Percentiles rank a stretch among this genome's conserved stretches.
phyloP scores from a whole-genome alignment of 1,140 invertebrate genomes.

The Pogonognathellus flavescens region DNA sequence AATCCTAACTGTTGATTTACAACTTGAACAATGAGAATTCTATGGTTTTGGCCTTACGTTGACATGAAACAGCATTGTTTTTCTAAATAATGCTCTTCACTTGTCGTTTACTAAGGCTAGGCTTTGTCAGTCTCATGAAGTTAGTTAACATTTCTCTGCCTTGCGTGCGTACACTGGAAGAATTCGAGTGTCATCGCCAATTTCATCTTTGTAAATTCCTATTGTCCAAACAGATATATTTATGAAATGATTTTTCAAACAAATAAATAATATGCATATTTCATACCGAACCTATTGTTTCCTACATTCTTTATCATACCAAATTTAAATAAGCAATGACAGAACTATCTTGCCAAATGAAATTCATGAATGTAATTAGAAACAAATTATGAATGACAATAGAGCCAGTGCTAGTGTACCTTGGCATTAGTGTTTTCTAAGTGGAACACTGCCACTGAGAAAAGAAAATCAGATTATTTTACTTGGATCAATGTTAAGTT shows the following conservation, averaged over 20 bases:
- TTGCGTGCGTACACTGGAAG: conserved; percentile 33
- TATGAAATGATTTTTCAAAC: neutral
- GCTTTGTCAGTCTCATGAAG: neutral
- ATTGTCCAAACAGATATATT: neutral
- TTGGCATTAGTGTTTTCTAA: no score
- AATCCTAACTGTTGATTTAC: conserved; percentile 31
- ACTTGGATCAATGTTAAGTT: no score
- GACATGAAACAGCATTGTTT: conserved; percentile 39
- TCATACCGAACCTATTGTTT: no score
- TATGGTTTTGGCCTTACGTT: neutral
- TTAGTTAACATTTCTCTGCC: conserved; percentile 31
- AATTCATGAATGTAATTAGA: no score
- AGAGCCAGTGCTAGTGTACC: no score
- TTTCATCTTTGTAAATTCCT: neutral
- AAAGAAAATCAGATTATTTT: no score
- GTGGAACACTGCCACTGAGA: no score
- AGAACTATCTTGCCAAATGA: no score
- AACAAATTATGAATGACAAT: no score
- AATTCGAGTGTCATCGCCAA: conserved; percentile 20
- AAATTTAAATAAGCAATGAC: no score
- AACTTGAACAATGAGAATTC: conserved; percentile 2
- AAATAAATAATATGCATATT: no score
- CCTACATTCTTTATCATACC: no score
- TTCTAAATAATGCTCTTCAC: conserved; percentile 30
- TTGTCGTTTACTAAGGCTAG: neutral